Percentiles rank a stretch among this genome's conserved stretches.
These are phyloP conservation scores for Piscicola geometra DNA, from an alignment of 2,888 invertebrate species.

Conservation along the genomic window DNA sequence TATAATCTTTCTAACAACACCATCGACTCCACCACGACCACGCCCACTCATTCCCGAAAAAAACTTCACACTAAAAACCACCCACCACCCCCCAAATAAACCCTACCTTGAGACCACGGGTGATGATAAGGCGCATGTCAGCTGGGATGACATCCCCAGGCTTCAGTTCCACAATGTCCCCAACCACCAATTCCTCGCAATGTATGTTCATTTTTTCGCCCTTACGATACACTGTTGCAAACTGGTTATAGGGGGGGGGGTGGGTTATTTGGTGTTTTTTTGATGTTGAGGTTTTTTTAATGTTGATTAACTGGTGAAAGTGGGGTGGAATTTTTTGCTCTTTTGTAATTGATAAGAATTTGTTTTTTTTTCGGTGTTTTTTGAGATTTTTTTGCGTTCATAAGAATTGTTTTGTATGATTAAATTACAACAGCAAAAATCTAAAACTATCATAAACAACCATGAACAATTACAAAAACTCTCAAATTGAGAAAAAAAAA, in stretches of 20 bases:
- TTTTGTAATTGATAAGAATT: too few species aligned
- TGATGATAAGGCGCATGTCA: slow-evolving; percentile 88
- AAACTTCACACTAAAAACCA: too few species aligned
- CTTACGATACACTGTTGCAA: slow-evolving; percentile 63
- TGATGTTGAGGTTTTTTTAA: too few species aligned
- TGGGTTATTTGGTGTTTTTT: too few species aligned
- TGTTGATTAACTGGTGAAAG: too few species aligned
- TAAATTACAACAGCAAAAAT: too few species aligned
- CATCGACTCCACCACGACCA: too few species aligned
- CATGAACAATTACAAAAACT: neutral
- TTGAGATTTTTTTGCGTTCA: neutral
- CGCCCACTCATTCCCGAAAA: too few species aligned
- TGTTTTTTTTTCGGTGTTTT: neutral
- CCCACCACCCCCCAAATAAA: neutral
- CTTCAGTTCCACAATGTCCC: slow-evolving; percentile 96
- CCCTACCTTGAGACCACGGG: slow-evolving; percentile 81
- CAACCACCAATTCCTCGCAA: slow-evolving; percentile 78
- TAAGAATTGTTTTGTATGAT: neutral
- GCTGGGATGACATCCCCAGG: slow-evolving; percentile 98
- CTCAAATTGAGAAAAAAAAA: neutral
- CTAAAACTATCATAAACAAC: too few species aligned
- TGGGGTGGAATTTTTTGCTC: too few species aligned
- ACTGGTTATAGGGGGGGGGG: slow-evolving; percentile 45
- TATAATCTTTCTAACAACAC: too few species aligned
- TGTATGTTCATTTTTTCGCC: slow-evolving; percentile 59